Percentiles rank a stretch among this genome's conserved stretches.
Evolutionary conservation across 2,113 vertebrate species (phyloP).

Genomic region (Parotia lawesii): DNA sequence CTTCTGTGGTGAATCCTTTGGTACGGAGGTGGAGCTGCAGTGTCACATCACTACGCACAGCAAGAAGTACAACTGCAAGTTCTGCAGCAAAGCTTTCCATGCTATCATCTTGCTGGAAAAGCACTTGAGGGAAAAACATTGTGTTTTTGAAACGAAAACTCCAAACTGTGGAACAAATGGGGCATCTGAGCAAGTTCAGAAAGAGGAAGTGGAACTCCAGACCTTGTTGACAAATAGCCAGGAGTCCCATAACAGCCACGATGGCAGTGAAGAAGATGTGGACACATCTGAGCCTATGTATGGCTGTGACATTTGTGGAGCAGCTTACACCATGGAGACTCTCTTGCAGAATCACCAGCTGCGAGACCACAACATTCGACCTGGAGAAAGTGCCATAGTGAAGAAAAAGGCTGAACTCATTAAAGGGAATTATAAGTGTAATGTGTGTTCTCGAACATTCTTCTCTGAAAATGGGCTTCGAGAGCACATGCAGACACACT

Average conservation of each 20-base stretch:
- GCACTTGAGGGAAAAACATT: conserved; percentile 92
- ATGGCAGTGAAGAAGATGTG: conserved; percentile 91
- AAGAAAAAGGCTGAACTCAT: conserved; percentile 98
- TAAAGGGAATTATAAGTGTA: conserved; percentile 98
- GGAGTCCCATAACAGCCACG: conserved; percentile 90
- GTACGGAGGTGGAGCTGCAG: conserved; percentile 96
- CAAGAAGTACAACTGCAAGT: conserved; percentile 97
- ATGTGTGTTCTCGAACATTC: conserved; percentile 96
- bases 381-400: conserved; percentile 91
- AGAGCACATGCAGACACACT: conserved; percentile 97
- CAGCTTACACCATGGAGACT: conserved; percentile 97
- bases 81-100: conserved; percentile 98
- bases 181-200: conserved; percentile 84
- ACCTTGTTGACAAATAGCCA: conserved; percentile 89
- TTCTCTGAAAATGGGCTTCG: conserved; percentile 96
- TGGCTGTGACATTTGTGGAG: conserved; percentile 95
- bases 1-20: conserved; percentile 96
- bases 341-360: conserved; percentile 96
- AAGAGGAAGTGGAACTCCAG: conserved; percentile 91
- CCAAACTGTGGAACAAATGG: conserved; percentile 91
- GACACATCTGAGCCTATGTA: conserved; percentile 95
- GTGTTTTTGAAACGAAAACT: conserved; percentile 90
- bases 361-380: conserved; percentile 96
- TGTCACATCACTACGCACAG: conserved; percentile 98
- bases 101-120: conserved; percentile 94